Conservation (phyloP, 2,113 vertebrate genomes). For the Hystrix cristata region DNA sequence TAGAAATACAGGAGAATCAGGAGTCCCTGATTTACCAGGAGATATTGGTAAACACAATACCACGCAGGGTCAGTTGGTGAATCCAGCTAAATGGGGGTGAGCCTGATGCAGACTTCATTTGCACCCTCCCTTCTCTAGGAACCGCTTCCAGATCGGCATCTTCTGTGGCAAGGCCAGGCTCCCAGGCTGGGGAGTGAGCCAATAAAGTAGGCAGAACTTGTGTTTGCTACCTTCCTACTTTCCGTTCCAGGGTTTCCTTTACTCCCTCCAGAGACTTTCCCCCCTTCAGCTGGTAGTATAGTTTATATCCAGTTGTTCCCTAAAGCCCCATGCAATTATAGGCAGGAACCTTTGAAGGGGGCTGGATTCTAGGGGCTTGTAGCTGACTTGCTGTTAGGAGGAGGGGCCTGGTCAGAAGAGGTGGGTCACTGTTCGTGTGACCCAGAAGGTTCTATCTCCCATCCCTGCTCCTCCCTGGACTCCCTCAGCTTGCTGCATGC, state of each 20-base stretch:
- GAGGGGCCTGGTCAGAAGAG: background rate
- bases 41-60: background rate
- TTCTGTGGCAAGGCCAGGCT: background rate
- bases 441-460: background rate
- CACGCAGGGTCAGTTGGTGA: accelerated
- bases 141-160: background rate
- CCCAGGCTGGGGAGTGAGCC: background rate
- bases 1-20: background rate
- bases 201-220: background rate
- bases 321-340: background rate
- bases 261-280: background rate
- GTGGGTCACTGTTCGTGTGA: background rate
- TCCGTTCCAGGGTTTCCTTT: background rate
- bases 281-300: background rate
- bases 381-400: background rate
- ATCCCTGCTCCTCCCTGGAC: background rate
- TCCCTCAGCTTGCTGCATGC: background rate
- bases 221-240: background rate
- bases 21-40: background rate
- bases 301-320: background rate
- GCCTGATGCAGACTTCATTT: background rate
- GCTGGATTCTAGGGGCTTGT: background rate
- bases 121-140: background rate
- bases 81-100: accelerated
- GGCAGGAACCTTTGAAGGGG: background rate